Conservation (phyloP, 1,140 invertebrate species). For the Cherax quadricarinatus region DNA sequence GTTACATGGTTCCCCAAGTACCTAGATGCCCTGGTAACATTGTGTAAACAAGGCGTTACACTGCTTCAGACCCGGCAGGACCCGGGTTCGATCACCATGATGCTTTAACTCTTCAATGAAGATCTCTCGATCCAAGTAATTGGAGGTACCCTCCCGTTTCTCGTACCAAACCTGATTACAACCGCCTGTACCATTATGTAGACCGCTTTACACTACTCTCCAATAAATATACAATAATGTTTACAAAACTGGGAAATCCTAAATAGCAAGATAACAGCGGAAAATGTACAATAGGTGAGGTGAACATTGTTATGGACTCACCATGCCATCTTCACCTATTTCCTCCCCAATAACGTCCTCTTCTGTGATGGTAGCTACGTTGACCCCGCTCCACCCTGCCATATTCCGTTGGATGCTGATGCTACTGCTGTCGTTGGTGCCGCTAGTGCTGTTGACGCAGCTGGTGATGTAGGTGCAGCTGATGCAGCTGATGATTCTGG, state of each 20-base stretch:
- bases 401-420: background rate
- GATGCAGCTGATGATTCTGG: too few species aligned
- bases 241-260: background rate
- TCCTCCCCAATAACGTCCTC: conserved; percentile 47
- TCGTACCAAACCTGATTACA: too few species aligned
- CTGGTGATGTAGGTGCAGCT: too few species aligned
- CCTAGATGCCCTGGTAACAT: too few species aligned
- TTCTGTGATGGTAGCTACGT: conserved; percentile 50
- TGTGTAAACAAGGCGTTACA: too few species aligned
- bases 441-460: background rate
- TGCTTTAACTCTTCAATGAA: too few species aligned
- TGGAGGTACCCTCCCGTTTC: too few species aligned
- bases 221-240: background rate
- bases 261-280: background rate
- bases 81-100: too few species aligned
- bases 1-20: too few species aligned
- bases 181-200: too few species aligned
- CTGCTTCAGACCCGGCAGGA: too few species aligned
- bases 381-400: conserved; percentile 15
- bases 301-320: background rate
- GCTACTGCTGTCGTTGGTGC: background rate
- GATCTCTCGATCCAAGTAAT: too few species aligned
- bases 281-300: background rate
- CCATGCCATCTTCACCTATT: conserved; percentile 48
- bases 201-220: background rate